phyloP scores from a whole-genome alignment of 1,140 invertebrate genomes.

The Drosophila melanica region DNA sequence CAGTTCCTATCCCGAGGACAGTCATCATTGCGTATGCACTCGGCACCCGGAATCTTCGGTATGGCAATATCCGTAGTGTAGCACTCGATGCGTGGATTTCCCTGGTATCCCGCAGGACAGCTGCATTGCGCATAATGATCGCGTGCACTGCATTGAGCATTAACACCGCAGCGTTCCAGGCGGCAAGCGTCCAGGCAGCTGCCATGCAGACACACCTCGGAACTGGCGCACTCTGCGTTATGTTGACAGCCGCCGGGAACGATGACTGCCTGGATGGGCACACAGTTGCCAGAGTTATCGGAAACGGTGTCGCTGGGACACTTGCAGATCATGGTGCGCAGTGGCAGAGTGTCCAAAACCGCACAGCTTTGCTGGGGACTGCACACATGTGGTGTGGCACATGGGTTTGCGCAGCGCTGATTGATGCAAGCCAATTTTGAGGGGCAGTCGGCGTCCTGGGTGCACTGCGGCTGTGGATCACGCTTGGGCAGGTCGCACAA shows the following conservation, averaged over 20 bases:
- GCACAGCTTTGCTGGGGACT: conserved; percentile 90
- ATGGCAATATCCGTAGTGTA: conserved; percentile 84
- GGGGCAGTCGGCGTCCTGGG: conserved; percentile 90
- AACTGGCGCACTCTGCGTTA: conserved; percentile 89
- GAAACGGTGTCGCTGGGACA: conserved; percentile 90
- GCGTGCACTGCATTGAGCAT: conserved; percentile 91
- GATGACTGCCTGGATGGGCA: conserved; percentile 84
- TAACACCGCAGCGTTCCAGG: conserved; percentile 91
- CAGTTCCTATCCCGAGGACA: conserved; percentile 90
- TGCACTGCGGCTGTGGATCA: conserved; percentile 87
- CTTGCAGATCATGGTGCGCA: conserved; percentile 92
- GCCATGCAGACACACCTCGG: conserved; percentile 90
- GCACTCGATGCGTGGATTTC: conserved; percentile 93
- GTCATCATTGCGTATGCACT: conserved; percentile 91
- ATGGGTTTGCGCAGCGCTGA: conserved; percentile 90
- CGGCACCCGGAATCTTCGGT: conserved; percentile 85
- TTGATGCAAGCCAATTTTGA: conserved; percentile 91
- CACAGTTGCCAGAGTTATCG: conserved; percentile 87
- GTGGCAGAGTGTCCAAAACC: conserved; percentile 90
- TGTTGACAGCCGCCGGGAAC: conserved; percentile 84
- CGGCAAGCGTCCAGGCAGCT: conserved; percentile 92
- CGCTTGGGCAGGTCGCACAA: conserved; percentile 86
- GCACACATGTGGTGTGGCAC: conserved; percentile 88
- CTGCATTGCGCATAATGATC: conserved; percentile 91
- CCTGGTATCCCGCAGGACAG: conserved; percentile 91